Base-by-base conservation (phyloP, 2,113 vertebrate species). In the Chelonoidis abingdonii region DNA sequence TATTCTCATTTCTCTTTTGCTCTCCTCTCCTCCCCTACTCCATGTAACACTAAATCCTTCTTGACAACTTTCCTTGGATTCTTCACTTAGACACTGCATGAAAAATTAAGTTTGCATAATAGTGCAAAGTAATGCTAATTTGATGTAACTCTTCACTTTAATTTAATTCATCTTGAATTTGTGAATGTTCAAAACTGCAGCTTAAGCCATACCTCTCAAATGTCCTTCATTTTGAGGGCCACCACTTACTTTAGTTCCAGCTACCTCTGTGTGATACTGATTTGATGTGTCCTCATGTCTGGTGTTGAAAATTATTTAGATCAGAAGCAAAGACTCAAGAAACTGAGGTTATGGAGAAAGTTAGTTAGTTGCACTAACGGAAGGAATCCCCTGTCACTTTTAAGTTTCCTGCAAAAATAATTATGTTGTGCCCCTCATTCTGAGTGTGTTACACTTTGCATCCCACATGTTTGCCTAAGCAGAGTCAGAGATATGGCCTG, bases 241-340 rank as follows among this genome's bases (percentile, higher is more conserved):
- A 53, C 22, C 88, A 86, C 72, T 79, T 87, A 84, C 92, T 96
- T 72, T 96, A 93, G 95, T 96, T 92, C 87, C 89, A 92, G 29
- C 24, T 57, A 50, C 90, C 53, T 92, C 90, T 57, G 87, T 95
- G 95, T 95, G 89, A 95, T 94, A 97, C 38, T 93, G 87, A 94
- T 93, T 95, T 92, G 31, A 35, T 92, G 92, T 89, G 89, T 96
- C 89, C 83, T 62, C 87, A 75, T 25, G 96, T 96, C 89, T 90
- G 80, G 89, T 87, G 93, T 93, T 83, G 90, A 95, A 96, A 96
- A 95, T 92, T 91, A 88, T 91, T 79, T 69, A 38, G 6, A 94
- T 78, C 90, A 62, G 75, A 97, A 96, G 97, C 95, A 97, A 97
- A 97, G 95, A 97, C 94, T 92, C 89, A 95, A 91, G 94, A 96